These are phyloP conservation scores for Seriola aureovittata DNA, from an alignment of 2,113 vertebrate species.

Conservation along the genomic window DNA sequence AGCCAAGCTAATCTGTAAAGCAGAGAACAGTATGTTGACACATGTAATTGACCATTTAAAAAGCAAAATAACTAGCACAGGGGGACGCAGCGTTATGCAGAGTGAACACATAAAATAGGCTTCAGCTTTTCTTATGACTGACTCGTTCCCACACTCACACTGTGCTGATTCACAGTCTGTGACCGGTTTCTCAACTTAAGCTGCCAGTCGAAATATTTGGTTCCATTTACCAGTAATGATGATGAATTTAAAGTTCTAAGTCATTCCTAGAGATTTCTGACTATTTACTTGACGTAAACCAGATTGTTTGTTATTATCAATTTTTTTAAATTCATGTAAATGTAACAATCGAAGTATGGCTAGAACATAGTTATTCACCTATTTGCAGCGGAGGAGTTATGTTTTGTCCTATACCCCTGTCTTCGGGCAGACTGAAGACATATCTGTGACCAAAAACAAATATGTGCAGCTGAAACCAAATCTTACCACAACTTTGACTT, in stretches of 20 bases:
- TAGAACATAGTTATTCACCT: too few relatives aligned
- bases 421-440: too few relatives aligned
- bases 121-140: constrained; percentile 5
- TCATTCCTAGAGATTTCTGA: neutral
- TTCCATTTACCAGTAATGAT: neutral
- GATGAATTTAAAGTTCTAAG: neutral
- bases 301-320: too few relatives aligned
- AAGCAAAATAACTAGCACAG: constrained; percentile 24
- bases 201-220: neutral
- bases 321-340: too few relatives aligned
- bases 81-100: neutral
- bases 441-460: too few relatives aligned
- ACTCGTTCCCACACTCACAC: neutral
- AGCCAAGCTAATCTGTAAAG: neutral
- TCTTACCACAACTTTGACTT: neutral
- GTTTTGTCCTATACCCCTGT: too few relatives aligned
- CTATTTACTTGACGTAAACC: too few relatives aligned
- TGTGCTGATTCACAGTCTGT: neutral
- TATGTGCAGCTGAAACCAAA: neutral
- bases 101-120: neutral
- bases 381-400: too few relatives aligned
- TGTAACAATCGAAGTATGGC: too few relatives aligned
- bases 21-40: constrained; percentile 4
- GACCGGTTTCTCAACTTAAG: neutral
- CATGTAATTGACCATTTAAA: constrained; percentile 22